phyloP scores from a whole-genome alignment of 2,888 invertebrate genomes.

The Meta bourneti region DNA sequence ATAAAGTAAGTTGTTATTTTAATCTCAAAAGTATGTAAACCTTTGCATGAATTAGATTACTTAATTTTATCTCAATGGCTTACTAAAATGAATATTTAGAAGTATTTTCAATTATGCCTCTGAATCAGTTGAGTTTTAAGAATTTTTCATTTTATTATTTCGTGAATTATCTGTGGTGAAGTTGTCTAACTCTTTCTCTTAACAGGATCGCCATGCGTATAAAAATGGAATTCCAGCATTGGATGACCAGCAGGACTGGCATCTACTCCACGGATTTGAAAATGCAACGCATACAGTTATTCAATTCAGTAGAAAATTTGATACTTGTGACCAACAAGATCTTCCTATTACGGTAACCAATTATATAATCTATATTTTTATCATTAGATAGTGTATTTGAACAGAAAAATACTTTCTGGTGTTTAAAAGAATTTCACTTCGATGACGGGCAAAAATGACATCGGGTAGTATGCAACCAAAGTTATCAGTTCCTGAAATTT shows the following conservation, averaged over 20 bases:
- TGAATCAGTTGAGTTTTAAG: neutral
- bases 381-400: neutral
- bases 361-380: neutral
- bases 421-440: neutral
- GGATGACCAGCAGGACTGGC: slow-evolving; percentile 78
- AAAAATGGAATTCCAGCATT: slow-evolving; percentile 77
- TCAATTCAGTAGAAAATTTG: slow-evolving; percentile 85
- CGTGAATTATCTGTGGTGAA: neutral
- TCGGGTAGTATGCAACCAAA: too few relatives aligned
- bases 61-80: too few relatives aligned
- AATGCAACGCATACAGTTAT: slow-evolving; percentile 78
- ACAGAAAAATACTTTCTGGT: neutral
- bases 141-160: neutral
- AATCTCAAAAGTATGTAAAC: too few relatives aligned
- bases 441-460: too few relatives aligned
- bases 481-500: too few relatives aligned
- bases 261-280: slow-evolving; percentile 77
- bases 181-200: neutral
- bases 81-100: too few relatives aligned
- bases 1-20: too few relatives aligned
- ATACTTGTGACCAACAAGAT: slow-evolving; percentile 87
- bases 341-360: slow-evolving; percentile 77
- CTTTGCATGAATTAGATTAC: too few relatives aligned
- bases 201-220: slow-evolving; percentile 77
- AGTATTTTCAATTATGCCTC: too few relatives aligned